Percentiles rank a stretch among this genome's conserved stretches.
Conservation (phyloP, 2,797 vertebrate species). For the Sebastes oblongus region DNA sequence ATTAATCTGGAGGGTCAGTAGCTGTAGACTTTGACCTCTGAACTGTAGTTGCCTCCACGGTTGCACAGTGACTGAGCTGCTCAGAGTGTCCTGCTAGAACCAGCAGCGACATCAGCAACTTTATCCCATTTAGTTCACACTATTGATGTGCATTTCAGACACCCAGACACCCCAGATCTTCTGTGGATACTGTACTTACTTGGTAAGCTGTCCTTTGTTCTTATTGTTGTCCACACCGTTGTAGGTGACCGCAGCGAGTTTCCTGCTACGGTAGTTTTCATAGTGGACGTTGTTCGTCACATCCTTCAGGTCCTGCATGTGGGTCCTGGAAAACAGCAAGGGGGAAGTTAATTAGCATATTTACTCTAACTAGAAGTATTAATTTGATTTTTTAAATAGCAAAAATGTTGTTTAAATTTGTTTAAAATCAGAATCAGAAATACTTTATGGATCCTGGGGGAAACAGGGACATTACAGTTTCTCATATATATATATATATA, state of each 20-base stretch:
- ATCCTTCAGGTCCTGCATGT: constrained; percentile 98
- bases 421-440: background rate
- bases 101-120: background rate
- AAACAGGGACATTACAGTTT: background rate
- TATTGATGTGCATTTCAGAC: background rate
- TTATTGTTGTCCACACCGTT: constrained; percentile 95
- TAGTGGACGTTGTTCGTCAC: constrained; percentile 98
- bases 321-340: constrained; percentile 82
- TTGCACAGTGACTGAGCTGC: background rate
- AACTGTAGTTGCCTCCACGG: background rate
- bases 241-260: constrained; percentile 94
- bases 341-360: background rate
- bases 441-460: background rate
- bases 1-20: constrained; percentile 14
- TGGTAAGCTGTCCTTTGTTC: constrained; percentile 92
- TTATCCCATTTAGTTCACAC: background rate
- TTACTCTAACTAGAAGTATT: background rate
- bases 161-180: background rate
- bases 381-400: background rate
- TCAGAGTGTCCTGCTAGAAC: background rate
- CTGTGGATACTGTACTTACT: constrained; percentile 81
- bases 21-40: constrained; percentile 26
- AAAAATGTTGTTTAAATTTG: background rate
- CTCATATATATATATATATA: background rate
- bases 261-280: constrained; percentile 96